A percentile compares a stretch with the other conserved stretches of the same genome.
phyloP scores from a whole-genome alignment of 64 coral and sea anemone species.

The Montipora cactus region DNA sequence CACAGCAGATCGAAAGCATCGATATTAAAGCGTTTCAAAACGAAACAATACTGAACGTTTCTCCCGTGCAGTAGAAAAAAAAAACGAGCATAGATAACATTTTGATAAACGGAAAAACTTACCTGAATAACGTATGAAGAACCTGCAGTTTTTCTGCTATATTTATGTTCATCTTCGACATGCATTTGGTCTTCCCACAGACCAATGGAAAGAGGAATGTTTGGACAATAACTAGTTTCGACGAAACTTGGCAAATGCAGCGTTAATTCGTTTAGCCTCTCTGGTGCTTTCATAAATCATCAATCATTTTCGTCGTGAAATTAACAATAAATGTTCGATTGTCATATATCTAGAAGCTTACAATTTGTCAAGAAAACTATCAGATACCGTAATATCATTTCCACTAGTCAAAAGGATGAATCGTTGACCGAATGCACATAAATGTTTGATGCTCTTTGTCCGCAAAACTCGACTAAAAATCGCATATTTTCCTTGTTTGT shows the following conservation, averaged over 20 bases:
- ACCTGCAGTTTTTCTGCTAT: constrained; percentile 83
- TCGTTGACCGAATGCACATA: constrained; percentile 3
- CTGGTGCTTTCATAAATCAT: not conserved
- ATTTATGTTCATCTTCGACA: constrained; percentile 69
- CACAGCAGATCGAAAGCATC: not conserved
- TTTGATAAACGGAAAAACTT: constrained; percentile 19
- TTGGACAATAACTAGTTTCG: not conserved
- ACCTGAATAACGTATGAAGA: constrained; percentile 88
- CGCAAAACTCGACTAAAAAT: constrained; percentile 5
- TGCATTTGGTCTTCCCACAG: not conserved
- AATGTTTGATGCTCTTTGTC: constrained; percentile 47
- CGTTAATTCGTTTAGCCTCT: not conserved
- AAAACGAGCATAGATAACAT: not conserved
- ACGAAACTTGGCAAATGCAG: not conserved
- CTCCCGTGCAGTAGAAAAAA: too few relatives aligned
- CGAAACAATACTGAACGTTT: not conserved
- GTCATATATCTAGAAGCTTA: not conserved
- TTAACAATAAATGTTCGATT: constrained; percentile 30
- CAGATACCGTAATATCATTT: not conserved
- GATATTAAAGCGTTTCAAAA: not conserved
- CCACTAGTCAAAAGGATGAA: not conserved
- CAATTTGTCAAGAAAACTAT: not conserved
- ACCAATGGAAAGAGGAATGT: not conserved
- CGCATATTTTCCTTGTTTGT: not conserved
- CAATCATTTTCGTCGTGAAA: not conserved